These are phyloP conservation scores for Urocitellus parryii DNA, from an alignment of 2,113 vertebrate genomes.

Conservation along the genomic window DNA sequence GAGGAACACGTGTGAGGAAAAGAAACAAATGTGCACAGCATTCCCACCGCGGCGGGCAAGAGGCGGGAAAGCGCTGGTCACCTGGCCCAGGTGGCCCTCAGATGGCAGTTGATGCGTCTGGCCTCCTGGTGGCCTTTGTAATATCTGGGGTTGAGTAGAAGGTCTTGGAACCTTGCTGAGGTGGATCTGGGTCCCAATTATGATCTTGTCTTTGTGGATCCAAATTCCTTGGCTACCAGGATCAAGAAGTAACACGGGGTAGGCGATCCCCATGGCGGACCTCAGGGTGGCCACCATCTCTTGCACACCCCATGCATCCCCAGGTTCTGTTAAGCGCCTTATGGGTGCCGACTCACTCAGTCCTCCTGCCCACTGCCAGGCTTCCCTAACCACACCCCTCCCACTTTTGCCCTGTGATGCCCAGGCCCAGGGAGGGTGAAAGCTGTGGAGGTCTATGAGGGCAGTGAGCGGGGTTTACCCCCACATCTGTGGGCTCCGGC, in stretches of 20 bases:
- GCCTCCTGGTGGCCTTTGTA: background rate
- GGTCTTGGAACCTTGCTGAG: background rate
- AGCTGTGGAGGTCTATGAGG: rapidly evolving
- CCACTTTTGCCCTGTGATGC: background rate
- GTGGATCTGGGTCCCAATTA: background rate
- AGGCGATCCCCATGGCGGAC: background rate
- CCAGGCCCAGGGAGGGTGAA: background rate
- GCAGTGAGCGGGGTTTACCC: background rate
- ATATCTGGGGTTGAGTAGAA: background rate
- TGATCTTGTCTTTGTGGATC: background rate
- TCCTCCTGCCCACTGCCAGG: background rate
- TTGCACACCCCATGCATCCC: rapidly evolving
- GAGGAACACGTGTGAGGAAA: rapidly evolving
- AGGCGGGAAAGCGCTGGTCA: rapidly evolving
- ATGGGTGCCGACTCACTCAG: rapidly evolving
- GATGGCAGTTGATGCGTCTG: rapidly evolving
- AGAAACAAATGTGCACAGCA: rapidly evolving
- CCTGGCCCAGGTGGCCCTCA: no score
- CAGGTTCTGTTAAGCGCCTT: rapidly evolving
- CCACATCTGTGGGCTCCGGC: rapidly evolving
- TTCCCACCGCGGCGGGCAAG: no score
- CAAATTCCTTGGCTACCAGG: background rate
- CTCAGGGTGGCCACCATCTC: background rate
- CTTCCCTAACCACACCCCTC: background rate
- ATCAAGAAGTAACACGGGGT: no score